Conservation (phyloP, 1,140 invertebrate genomes). For the Nebria ingens region DNA sequence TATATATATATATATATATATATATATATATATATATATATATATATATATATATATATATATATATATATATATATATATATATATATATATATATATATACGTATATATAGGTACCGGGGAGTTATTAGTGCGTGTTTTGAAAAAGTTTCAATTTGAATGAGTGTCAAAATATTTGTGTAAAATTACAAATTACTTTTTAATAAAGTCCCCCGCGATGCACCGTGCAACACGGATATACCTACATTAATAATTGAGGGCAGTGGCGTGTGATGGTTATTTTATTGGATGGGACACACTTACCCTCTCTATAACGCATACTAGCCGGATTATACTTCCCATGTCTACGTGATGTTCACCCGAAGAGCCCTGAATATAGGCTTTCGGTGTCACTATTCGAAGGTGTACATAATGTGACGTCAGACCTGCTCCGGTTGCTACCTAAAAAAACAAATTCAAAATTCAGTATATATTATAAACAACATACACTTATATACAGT, state of each 20-base stretch:
- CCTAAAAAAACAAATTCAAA: too few relatives aligned
- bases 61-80: neutral
- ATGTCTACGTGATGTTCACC: constrained; percentile 76
- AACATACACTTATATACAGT: too few relatives aligned
- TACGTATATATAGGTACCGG: neutral
- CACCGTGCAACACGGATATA: too few relatives aligned
- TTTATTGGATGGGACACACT: too few relatives aligned
- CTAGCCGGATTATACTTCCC: constrained; percentile 74
- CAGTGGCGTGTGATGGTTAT: too few relatives aligned
- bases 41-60: neutral
- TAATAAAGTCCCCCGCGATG: too few relatives aligned
- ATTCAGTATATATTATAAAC: too few relatives aligned
- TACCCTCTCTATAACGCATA: constrained; percentile 84
- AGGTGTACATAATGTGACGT: constrained; percentile 75
- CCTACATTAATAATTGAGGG: too few relatives aligned
- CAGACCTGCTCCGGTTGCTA: constrained; percentile 68
- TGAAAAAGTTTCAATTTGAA: too few relatives aligned
- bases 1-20: neutral
- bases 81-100: neutral
- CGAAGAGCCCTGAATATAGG: constrained; percentile 64
- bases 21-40: neutral
- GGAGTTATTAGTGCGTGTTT: too few relatives aligned
- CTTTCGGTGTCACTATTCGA: constrained; percentile 70
- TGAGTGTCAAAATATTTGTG: too few relatives aligned
- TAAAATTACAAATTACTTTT: too few relatives aligned